Conservation (phyloP, 2,888 invertebrate species). For the Callyntrura guangdongensis region DNA sequence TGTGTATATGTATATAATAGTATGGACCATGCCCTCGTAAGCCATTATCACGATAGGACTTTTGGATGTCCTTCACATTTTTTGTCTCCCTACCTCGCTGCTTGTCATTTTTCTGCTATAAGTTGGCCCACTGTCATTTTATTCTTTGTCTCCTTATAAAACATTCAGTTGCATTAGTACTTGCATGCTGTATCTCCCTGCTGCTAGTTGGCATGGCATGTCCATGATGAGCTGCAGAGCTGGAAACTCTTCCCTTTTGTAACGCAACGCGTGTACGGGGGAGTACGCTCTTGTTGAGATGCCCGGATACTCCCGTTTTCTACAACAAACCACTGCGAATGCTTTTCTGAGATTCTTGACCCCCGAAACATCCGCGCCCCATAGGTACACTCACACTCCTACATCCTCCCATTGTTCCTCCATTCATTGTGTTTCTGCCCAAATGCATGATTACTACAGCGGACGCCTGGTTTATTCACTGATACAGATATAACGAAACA, state of each 20-base stretch:
- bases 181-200: not conserved
- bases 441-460: not conserved
- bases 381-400: not conserved
- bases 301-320: not conserved
- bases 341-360: not conserved
- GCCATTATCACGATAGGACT: slow-evolving; percentile 7
- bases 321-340: not conserved
- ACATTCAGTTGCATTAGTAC: slow-evolving; percentile 33
- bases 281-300: not conserved
- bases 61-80: slow-evolving; percentile 52
- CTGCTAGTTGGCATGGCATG: not conserved
- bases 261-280: not conserved
- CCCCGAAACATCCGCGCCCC: not conserved
- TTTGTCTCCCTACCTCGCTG: slow-evolving; percentile 33
- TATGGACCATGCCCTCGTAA: slow-evolving; percentile 22
- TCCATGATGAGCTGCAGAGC: not conserved
- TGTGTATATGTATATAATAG: too few species aligned
- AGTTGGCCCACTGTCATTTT: slow-evolving; percentile 22
- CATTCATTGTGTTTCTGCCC: slow-evolving; percentile 8
- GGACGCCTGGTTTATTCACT: not conserved
- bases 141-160: slow-evolving; percentile 35
- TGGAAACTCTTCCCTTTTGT: slow-evolving; percentile 1
- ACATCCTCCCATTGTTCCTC: too few species aligned
- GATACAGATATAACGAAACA: slow-evolving; percentile 15
- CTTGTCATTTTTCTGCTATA: slow-evolving; percentile 36